These are phyloP conservation scores for Amiota mariae DNA, from an alignment of 2,888 invertebrate species.

Conservation along the genomic window DNA sequence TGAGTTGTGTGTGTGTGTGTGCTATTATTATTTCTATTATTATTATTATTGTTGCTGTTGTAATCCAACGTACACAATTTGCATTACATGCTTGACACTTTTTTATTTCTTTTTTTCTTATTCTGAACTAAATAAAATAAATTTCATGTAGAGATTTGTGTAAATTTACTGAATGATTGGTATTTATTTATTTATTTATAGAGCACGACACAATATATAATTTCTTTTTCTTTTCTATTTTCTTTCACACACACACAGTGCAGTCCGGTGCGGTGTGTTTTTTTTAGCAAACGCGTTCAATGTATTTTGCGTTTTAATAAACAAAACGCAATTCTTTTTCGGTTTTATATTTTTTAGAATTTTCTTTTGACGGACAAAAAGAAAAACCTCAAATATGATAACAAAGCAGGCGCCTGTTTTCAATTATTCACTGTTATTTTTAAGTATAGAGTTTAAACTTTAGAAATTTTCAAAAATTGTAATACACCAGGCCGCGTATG, in stretches of 20 bases:
- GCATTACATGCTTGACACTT: conserved; percentile 8
- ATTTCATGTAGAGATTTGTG: not conserved
- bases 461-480: no score
- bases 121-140: no score
- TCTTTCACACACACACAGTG: not conserved
- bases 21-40: no score
- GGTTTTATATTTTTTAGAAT: not conserved
- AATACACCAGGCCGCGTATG: no score
- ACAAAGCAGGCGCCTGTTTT: no score
- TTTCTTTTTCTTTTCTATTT: not conserved
- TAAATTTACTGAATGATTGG: not conserved
- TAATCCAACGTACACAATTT: not conserved
- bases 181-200: not conserved
- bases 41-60: no score
- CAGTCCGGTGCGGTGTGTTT: not conserved
- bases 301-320: not conserved
- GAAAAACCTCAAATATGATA: no score
- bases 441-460: no score
- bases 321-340: no score
- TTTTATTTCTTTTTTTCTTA: not conserved
- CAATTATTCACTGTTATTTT: no score
- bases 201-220: not conserved
- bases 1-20: no score
- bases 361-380: no score
- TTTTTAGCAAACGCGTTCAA: not conserved